These are phyloP conservation scores for Hippopotamyrus pictus DNA, from an alignment of 2,797 vertebrate species.

Conservation along the genomic window DNA sequence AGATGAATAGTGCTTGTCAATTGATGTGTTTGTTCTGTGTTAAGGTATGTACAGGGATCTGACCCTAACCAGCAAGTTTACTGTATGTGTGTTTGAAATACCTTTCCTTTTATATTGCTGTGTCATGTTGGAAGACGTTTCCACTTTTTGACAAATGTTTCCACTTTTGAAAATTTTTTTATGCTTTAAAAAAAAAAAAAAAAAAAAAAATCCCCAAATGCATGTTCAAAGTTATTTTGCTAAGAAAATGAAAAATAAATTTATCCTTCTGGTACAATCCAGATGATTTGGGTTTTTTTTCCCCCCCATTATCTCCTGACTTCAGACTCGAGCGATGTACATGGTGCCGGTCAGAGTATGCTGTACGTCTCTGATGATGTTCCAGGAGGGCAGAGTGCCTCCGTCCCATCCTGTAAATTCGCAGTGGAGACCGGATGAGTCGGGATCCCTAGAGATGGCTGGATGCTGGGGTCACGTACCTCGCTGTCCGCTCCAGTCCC, in stretches of 20 bases:
- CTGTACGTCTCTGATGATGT: neutral
- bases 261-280: conserved; percentile 15
- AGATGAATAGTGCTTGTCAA: conserved; percentile 40
- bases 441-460: neutral
- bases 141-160: conserved; percentile 44
- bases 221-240: conserved; percentile 66
- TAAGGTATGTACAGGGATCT: conserved; percentile 23
- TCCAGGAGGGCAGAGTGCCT: neutral
- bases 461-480: neutral
- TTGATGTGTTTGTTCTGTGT: conserved; percentile 42
- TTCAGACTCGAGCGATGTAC: neutral
- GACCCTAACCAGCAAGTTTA: conserved; percentile 18
- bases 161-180: conserved; percentile 45
- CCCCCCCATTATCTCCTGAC: neutral
- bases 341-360: neutral
- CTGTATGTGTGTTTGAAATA: conserved; percentile 14
- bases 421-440: neutral
- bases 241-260: conserved; percentile 56
- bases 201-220: conserved; percentile 45
- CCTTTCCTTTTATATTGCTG: conserved; percentile 33
- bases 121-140: conserved; percentile 44
- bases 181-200: conserved; percentile 28
- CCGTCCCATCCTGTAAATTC: neutral
- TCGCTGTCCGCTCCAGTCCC: neutral
- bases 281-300: conserved; percentile 18